phyloP scores from a whole-genome alignment of 2,888 invertebrate genomes.

The Adelognathus sp. region DNA sequence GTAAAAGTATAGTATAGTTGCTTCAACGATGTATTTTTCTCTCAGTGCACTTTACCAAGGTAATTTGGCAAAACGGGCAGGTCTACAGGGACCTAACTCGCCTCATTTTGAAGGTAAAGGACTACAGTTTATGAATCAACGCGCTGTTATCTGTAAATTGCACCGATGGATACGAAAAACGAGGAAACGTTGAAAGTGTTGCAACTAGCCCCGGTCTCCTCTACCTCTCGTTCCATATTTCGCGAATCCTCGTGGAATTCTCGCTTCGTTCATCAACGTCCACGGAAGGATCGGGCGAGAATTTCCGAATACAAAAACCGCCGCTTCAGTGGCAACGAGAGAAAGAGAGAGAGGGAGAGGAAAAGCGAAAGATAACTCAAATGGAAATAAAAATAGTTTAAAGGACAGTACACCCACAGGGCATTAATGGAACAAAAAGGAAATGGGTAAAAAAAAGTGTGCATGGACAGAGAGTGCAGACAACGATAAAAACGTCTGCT shows the following conservation, averaged over 20 bases:
- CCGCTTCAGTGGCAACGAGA: not conserved
- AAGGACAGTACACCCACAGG: constrained; percentile 1
- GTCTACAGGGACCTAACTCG: too few species aligned
- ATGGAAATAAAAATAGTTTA: not conserved
- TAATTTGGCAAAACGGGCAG: too few species aligned
- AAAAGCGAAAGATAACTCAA: too few species aligned
- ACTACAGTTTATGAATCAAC: too few species aligned
- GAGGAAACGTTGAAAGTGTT: too few species aligned
- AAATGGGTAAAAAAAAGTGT: not conserved
- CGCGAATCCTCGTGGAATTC: not conserved
- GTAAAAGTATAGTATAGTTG: not conserved
- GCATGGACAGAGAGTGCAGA: not conserved
- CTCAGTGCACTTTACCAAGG: too few species aligned
- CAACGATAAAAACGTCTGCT: constrained; percentile 22
- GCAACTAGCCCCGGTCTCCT: not conserved
- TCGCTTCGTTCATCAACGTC: constrained; percentile 20
- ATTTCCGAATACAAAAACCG: not conserved
- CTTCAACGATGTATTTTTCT: not conserved
- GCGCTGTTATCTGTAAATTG: too few species aligned
- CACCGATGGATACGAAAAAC: too few species aligned
- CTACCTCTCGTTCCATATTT: not conserved
- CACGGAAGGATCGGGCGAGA: not conserved
- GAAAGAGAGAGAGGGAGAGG: not conserved
- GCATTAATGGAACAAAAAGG: not conserved
- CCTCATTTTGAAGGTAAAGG: too few species aligned